Conservation (phyloP, 2,113 vertebrate species). For the Microtus richardsoni region DNA sequence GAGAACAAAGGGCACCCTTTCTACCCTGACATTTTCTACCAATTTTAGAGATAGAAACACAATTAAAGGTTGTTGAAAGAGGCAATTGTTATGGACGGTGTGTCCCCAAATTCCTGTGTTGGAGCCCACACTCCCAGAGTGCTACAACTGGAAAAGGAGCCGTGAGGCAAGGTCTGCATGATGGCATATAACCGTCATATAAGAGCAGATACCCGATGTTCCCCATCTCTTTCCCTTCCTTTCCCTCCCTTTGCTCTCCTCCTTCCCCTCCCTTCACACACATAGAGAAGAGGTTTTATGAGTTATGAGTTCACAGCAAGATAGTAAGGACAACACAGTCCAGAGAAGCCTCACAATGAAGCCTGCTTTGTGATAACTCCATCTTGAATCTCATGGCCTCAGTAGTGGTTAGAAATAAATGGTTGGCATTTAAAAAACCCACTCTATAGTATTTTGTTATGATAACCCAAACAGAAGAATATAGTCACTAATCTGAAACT, state of each 20-base stretch:
- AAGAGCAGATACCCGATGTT: background rate
- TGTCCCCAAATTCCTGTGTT: background rate
- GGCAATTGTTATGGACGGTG: background rate
- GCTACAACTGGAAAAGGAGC: background rate
- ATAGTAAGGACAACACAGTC: background rate
- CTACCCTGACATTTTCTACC: background rate
- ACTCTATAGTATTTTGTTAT: background rate
- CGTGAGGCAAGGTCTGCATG: background rate
- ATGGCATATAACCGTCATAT: background rate
- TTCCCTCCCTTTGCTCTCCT: background rate
- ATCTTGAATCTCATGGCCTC: background rate
- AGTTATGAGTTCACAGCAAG: background rate
- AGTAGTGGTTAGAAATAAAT: background rate
- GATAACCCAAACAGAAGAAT: background rate
- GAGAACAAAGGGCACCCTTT: background rate
- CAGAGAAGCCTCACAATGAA: background rate
- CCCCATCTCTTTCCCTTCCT: background rate
- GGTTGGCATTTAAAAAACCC: background rate
- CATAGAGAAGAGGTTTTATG: background rate
- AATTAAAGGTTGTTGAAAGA: background rate
- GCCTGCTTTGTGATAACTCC: background rate
- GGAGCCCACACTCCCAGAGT: background rate
- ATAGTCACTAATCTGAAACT: background rate
- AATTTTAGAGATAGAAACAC: background rate
- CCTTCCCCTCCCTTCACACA: background rate